These are phyloP conservation scores for Brachyopa scutellaris DNA, from an alignment of 2,888 invertebrate species.

Conservation along the genomic window DNA sequence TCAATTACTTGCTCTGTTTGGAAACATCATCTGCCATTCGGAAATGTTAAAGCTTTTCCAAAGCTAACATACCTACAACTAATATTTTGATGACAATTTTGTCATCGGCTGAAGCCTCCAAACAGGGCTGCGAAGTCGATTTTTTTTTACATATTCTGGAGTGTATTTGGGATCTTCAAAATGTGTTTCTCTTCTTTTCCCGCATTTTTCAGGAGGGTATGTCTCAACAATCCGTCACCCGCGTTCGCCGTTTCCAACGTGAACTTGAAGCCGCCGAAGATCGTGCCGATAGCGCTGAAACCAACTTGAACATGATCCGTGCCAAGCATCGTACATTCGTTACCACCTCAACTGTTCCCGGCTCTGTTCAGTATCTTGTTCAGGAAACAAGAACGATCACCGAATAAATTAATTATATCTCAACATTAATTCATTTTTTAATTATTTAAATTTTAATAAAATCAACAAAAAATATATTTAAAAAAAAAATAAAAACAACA, in stretches of 20 bases:
- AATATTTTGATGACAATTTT: not conserved
- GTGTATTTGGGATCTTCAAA: constrained; percentile 3
- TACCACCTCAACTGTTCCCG: constrained; percentile 95
- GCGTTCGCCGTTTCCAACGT: constrained; percentile 98
- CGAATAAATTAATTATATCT: constrained; percentile 78
- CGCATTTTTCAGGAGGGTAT: constrained; percentile 89
- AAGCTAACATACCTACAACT: too few species aligned
- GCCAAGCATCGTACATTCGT: constrained; percentile 99
- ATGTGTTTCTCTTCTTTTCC: constrained; percentile 45
- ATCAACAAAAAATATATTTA: constrained; percentile 39
- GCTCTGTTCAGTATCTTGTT: constrained; percentile 94
- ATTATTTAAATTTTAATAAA: constrained; percentile 72
- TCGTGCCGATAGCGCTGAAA: constrained; percentile 96
- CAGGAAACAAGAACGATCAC: constrained; percentile 89
- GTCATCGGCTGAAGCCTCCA: not conserved
- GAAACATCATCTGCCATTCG: not conserved
- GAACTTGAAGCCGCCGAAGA: constrained; percentile 99
- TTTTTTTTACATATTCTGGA: not conserved
- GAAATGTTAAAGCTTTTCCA: not conserved
- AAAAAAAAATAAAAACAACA: constrained; percentile 33
- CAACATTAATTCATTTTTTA: constrained; percentile 70
- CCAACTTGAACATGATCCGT: constrained; percentile 96
- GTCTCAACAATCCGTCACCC: constrained; percentile 95
- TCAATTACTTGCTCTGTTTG: constrained; percentile 15
- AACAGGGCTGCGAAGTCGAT: not conserved